These are phyloP conservation scores for Mastomys coucha DNA, from an alignment of 2,113 vertebrate genomes.

Conservation along the genomic window DNA sequence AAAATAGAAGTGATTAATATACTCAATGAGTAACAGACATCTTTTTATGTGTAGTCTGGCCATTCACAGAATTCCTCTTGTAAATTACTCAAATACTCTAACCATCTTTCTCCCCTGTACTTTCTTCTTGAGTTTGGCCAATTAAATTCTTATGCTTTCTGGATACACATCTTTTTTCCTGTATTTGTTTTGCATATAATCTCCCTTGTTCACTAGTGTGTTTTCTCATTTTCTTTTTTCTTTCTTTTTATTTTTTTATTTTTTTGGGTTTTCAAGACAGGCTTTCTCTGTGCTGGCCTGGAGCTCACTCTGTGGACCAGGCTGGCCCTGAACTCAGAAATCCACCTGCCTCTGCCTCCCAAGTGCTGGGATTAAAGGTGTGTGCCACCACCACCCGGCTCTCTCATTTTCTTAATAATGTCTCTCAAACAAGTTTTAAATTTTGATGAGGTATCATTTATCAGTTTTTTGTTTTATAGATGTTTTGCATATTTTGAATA, in stretches of 20 bases:
- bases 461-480: neutral
- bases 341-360: too few species aligned
- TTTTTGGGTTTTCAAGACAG: too few species aligned
- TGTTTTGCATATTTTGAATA: constrained; percentile 25
- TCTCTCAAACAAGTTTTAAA: constrained; percentile 14
- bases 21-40: neutral
- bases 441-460: neutral
- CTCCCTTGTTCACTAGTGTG: neutral
- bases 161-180: neutral
- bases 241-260: too few species aligned
- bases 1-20: neutral
- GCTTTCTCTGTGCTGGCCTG: too few species aligned
- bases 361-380: too few species aligned
- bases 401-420: constrained; percentile 22
- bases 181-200: neutral
- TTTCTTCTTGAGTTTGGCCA: neutral
- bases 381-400: too few species aligned
- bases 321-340: too few species aligned
- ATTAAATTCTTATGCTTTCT: constrained; percentile 1
- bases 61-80: neutral
- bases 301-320: too few species aligned
- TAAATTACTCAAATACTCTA: constrained; percentile 10
- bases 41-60: neutral
- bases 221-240: too few species aligned
- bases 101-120: neutral